A percentile compares a stretch with the other conserved stretches of the same genome.
Evolutionary conservation across 2,888 invertebrate genomes (phyloP).

Genomic region (Noctua janthina): DNA sequence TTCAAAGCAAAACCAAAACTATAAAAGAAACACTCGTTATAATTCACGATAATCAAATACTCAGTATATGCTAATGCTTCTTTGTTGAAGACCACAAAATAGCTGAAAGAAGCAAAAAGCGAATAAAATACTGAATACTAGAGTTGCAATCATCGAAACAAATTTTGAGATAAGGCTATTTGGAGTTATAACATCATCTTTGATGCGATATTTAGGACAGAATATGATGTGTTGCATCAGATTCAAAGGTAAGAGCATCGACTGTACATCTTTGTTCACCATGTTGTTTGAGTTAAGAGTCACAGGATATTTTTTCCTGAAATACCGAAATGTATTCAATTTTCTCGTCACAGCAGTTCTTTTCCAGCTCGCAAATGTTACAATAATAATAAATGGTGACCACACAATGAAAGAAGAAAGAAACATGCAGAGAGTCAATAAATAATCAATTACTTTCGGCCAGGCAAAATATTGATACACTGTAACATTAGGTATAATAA

Average conservation of each 20-base stretch:
- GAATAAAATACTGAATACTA: background rate
- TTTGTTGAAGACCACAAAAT: background rate
- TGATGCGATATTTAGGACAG: conserved; percentile 20
- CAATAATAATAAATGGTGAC: background rate
- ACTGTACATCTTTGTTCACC: conserved; percentile 15
- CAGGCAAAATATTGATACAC: background rate
- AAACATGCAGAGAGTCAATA: background rate
- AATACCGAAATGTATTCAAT: background rate
- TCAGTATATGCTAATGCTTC: background rate
- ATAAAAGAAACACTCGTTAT: background rate
- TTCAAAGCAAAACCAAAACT: conserved; percentile 4
- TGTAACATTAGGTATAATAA: background rate
- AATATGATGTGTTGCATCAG: conserved; percentile 14
- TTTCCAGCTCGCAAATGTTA: too few species aligned
- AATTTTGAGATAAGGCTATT: background rate
- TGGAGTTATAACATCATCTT: conserved; percentile 10
- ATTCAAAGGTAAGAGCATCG: conserved; percentile 7
- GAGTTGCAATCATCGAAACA: background rate
- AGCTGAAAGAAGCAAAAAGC: background rate
- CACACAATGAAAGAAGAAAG: background rate
- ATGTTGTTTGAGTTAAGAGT: background rate
- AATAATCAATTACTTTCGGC: background rate
- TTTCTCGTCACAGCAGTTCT: background rate
- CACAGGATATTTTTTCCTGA: background rate
- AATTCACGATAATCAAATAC: background rate